These are phyloP conservation scores for Dinomys branickii DNA, from an alignment of 2,113 vertebrate genomes.

Conservation along the genomic window DNA sequence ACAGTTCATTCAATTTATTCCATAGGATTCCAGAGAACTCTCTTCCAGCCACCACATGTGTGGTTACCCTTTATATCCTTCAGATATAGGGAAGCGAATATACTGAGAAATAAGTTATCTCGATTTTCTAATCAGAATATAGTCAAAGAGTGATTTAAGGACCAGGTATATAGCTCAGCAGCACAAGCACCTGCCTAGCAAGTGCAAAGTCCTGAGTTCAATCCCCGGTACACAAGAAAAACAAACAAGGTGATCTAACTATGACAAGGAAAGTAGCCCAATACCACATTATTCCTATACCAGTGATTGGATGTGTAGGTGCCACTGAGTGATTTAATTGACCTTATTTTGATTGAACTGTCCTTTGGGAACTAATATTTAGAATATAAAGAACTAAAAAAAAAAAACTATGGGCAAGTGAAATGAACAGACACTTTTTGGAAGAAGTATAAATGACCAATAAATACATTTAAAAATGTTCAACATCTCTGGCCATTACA, in stretches of 20 bases:
- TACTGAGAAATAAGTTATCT: background rate
- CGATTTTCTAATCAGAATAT: constrained; percentile 3
- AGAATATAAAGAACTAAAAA: background rate
- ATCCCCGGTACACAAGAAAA: too few species aligned
- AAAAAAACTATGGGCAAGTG: background rate
- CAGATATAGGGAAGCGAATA: background rate
- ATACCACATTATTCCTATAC: background rate
- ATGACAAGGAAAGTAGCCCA: background rate
- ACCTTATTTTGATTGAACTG: background rate
- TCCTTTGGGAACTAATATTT: background rate
- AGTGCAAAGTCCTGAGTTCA: too few species aligned
- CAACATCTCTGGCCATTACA: background rate
- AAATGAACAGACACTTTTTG: background rate
- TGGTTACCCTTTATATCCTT: background rate
- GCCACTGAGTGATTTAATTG: background rate
- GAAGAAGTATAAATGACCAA: background rate
- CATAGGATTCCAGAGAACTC: background rate
- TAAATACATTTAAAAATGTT: background rate
- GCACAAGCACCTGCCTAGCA: too few species aligned
- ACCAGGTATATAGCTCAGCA: too few species aligned
- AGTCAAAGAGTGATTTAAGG: background rate
- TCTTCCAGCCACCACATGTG: background rate
- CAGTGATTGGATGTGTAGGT: background rate
- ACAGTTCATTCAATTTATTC: background rate
- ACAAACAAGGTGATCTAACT: background rate